Conservation (phyloP, 2,888 invertebrate species). For the Cosmia trapezina region DNA sequence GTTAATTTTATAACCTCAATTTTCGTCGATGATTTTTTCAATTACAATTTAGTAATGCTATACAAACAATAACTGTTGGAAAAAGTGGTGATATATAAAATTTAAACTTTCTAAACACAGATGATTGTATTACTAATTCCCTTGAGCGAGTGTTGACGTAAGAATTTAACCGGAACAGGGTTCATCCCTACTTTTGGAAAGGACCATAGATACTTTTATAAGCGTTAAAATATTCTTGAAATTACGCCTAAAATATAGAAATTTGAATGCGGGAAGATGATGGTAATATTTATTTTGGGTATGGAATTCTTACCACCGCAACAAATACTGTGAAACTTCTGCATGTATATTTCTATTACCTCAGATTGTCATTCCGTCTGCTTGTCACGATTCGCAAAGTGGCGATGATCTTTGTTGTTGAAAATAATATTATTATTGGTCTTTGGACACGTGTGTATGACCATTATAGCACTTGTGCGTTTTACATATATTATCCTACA, state of each 20-base stretch:
- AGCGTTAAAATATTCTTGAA: too few species aligned
- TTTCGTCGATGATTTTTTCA: neutral
- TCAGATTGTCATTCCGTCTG: conserved; percentile 45
- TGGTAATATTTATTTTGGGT: too few species aligned
- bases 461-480: conserved; percentile 56
- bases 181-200: fast-evolving
- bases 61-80: neutral
- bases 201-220: neutral
- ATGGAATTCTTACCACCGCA: neutral
- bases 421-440: conserved; percentile 68
- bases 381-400: conserved; percentile 67
- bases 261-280: too few species aligned
- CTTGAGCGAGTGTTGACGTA: neutral
- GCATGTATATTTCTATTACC: neutral
- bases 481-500: conserved; percentile 58
- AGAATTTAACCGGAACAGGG: too few species aligned
- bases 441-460: conserved; percentile 59
- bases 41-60: neutral
- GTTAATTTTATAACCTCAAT: neutral
- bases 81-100: neutral
- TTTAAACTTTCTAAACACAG: neutral
- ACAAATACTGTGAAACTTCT: conserved; percentile 26
- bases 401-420: conserved; percentile 67
- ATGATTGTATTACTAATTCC: neutral
- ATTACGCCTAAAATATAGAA: too few species aligned